Evolutionary conservation across 2,888 invertebrate genomes (phyloP).

Genomic region (Cosmia trapezina): DNA sequence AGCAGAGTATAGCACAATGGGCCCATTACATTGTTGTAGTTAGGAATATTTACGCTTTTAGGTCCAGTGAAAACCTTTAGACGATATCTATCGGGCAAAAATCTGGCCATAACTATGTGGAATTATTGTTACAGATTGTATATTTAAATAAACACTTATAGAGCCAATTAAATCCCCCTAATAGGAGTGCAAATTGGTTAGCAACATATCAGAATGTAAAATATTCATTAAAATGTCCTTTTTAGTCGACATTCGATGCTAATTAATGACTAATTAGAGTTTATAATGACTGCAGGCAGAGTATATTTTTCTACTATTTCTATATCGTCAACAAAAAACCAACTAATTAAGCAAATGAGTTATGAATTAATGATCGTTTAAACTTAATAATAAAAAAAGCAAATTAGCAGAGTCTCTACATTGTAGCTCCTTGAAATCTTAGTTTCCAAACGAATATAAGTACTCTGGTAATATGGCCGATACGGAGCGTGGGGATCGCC

Average conservation of each 20-base stretch:
- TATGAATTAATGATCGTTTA: slow-evolving; percentile 7
- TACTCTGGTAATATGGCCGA: background rate
- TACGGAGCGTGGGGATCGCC: too few species aligned
- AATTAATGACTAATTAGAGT: slow-evolving; percentile 26
- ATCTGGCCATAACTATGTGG: background rate
- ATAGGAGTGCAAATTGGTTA: background rate
- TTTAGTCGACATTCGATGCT: slow-evolving; percentile 10
- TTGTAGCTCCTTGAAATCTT: slow-evolving; percentile 7
- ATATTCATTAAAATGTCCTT: slow-evolving; percentile 3
- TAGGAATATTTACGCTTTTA: slow-evolving; percentile 19
- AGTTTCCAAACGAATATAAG: background rate
- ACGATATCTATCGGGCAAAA: background rate
- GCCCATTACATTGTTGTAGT: slow-evolving; percentile 1
- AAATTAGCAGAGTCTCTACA: background rate
- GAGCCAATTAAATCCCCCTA: slow-evolving; percentile 8
- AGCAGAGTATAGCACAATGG: slow-evolving; percentile 9
- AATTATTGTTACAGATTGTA: background rate
- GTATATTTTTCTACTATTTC: slow-evolving; percentile 2
- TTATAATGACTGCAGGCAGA: background rate
- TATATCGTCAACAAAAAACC: background rate
- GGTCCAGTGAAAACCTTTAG: background rate
- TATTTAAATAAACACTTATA: background rate
- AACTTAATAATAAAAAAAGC: background rate
- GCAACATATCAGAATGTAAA: slow-evolving; percentile 13
- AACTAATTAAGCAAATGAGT: slow-evolving; percentile 10